A percentile compares a stretch with the other conserved stretches of the same genome.
Conservation (phyloP, 1,140 invertebrate species). For the Limonius californicus region DNA sequence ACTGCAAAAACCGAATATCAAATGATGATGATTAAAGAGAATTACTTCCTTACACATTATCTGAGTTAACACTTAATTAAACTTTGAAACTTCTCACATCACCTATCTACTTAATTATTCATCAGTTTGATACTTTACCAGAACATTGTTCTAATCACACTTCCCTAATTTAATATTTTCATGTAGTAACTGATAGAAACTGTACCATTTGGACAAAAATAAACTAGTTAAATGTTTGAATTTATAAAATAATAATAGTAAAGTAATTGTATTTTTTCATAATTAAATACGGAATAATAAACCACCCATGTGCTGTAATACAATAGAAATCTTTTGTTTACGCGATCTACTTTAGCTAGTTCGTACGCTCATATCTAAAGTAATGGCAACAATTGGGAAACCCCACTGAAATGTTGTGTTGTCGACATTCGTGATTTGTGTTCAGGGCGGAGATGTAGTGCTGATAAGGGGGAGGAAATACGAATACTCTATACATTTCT, state of each 20-base stretch:
- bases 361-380: background rate
- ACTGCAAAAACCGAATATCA: background rate
- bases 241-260: no score
- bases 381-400: conserved; percentile 12
- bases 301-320: no score
- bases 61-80: conserved; percentile 7
- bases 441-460: conserved; percentile 23
- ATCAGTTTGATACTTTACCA: background rate
- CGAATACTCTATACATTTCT: conserved; percentile 20
- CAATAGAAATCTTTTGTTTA: no score
- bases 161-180: no score
- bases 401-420: conserved; percentile 20
- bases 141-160: no score
- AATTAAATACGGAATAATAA: no score
- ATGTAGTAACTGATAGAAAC: no score
- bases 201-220: no score
- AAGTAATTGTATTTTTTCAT: no score
- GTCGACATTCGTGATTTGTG: conserved; percentile 28
- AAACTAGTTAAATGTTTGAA: no score
- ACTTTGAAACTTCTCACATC: conserved; percentile 15
- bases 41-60: background rate
- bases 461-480: conserved; percentile 26
- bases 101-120: conserved; percentile 20
- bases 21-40: background rate
- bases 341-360: background rate